Evolutionary conservation across 2,888 invertebrate genomes (phyloP).

Genomic region (Eulithis prunata): DNA sequence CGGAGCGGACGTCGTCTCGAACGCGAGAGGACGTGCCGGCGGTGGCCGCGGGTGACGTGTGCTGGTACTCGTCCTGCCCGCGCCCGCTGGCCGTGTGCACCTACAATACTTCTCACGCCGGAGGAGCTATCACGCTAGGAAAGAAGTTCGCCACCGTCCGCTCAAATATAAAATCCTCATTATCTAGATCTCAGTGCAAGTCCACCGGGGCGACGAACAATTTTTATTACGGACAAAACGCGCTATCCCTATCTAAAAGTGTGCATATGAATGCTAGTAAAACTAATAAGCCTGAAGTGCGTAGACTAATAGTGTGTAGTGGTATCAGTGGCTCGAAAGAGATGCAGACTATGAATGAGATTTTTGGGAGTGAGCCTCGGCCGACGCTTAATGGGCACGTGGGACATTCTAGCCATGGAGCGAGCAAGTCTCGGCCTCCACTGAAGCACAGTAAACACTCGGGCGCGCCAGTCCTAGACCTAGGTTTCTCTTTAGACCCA

Average conservation of each 20-base stretch:
- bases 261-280: constrained; percentile 76
- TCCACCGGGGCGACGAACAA: constrained; percentile 62
- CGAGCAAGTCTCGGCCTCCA: constrained; percentile 37
- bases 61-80: constrained; percentile 83
- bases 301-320: constrained; percentile 79
- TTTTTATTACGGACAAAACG: constrained; percentile 69
- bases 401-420: constrained; percentile 45
- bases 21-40: constrained; percentile 56
- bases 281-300: constrained; percentile 77
- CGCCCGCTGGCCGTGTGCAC: constrained; percentile 85
- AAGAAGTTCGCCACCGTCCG: constrained; percentile 79
- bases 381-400: constrained; percentile 67
- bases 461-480: constrained; percentile 64
- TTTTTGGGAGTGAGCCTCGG: constrained; percentile 62
- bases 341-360: constrained; percentile 66
- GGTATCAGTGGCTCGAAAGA: constrained; percentile 54
- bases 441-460: constrained; percentile 62
- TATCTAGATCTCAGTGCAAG: constrained; percentile 71
- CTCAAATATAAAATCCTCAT: constrained; percentile 77
- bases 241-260: constrained; percentile 71
- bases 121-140: constrained; percentile 82
- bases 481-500: constrained; percentile 76
- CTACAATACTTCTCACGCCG: constrained; percentile 83
- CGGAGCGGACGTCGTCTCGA: constrained; percentile 39
- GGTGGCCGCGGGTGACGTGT: constrained; percentile 68